These are phyloP conservation scores for Enteromius afrohamiltoni DNA, from an alignment of 2,797 vertebrate genomes.

Conservation along the genomic window DNA sequence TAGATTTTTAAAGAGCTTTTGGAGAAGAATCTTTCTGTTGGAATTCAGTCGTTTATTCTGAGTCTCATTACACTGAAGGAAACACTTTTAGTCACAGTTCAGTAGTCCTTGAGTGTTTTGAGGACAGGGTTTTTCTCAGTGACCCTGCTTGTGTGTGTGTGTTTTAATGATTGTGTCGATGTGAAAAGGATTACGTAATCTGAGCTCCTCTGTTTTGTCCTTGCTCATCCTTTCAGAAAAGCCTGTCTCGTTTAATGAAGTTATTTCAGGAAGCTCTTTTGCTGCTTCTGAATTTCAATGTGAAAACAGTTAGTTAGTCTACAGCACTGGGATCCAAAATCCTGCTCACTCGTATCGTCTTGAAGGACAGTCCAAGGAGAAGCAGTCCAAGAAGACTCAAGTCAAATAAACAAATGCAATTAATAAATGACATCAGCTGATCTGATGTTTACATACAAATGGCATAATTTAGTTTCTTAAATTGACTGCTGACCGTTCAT, in stretches of 20 bases:
- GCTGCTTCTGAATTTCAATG: conserved; percentile 57
- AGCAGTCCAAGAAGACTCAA: not conserved
- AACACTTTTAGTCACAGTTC: conserved; percentile 31
- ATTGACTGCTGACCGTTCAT: no score
- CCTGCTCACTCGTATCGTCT: not conserved
- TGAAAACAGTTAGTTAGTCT: conserved; percentile 62
- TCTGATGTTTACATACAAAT: conserved; percentile 18
- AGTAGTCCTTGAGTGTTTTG: conserved; percentile 13
- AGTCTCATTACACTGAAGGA: conserved; percentile 21
- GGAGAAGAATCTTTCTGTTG: not conserved
- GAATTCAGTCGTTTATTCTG: conserved; percentile 14
- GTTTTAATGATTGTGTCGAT: conserved; percentile 50
- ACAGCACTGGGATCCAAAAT: conserved; percentile 15
- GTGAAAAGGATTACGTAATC: conserved; percentile 61
- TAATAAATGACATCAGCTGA: conserved; percentile 6
- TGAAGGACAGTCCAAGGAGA: conserved; percentile 43
- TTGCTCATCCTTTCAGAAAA: conserved; percentile 65
- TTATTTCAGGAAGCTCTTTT: conserved; percentile 70
- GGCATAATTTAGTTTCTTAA: not conserved
- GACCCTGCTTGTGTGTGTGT: not conserved
- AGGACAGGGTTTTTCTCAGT: not conserved
- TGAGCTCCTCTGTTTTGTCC: conserved; percentile 64
- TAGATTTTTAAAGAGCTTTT: conserved; percentile 1
- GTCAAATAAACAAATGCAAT: not conserved
- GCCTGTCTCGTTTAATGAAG: conserved; percentile 64